phyloP scores from a whole-genome alignment of 2,888 invertebrate genomes.

The Sesamia inferens region DNA sequence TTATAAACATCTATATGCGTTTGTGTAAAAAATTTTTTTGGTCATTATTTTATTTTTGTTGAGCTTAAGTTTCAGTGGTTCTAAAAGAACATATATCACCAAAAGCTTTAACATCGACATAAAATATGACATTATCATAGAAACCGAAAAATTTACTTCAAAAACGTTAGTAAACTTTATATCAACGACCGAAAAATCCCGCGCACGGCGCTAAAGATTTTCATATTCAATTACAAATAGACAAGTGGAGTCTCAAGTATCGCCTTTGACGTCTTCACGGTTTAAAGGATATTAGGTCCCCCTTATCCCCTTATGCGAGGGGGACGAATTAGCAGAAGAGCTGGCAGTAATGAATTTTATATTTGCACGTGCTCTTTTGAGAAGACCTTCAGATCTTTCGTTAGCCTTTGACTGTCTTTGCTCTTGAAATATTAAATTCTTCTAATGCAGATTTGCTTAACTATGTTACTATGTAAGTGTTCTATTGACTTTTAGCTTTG shows the following conservation, averaged over 20 bases:
- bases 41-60: not conserved
- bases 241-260: conserved; percentile 87
- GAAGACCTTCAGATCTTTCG: conserved; percentile 62
- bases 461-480: conserved; percentile 23
- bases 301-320: conserved; percentile 66
- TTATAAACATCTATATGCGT: not conserved
- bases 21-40: not conserved
- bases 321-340: conserved; percentile 78
- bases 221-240: conserved; percentile 90
- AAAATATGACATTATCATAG: not conserved
- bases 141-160: not conserved
- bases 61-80: not conserved
- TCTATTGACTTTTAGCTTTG: conserved; percentile 20
- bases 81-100: not conserved
- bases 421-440: conserved; percentile 63
- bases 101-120: not conserved
- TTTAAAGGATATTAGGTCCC: conserved; percentile 84
- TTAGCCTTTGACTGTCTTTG: conserved; percentile 66
- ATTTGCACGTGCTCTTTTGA: conserved; percentile 73
- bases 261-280: conserved; percentile 86
- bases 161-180: conserved; percentile 42
- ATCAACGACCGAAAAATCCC: conserved; percentile 67
- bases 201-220: conserved; percentile 84
- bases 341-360: conserved; percentile 79
- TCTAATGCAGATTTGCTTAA: conserved; percentile 54